Evolutionary conservation across 2,113 vertebrate species (phyloP).

Genomic region (Furnarius figulus): DNA sequence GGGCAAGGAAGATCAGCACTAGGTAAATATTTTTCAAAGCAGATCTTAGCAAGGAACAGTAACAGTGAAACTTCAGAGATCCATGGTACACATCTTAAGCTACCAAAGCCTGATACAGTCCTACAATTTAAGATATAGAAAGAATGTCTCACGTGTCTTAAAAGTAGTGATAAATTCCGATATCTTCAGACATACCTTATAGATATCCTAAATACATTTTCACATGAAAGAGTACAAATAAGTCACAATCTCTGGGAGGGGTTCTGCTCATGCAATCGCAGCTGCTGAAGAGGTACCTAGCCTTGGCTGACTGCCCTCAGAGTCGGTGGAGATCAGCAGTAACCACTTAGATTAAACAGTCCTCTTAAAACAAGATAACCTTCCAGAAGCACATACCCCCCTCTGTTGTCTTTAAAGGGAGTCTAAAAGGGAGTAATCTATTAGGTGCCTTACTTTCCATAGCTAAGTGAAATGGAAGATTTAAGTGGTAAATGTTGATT

Average conservation of each 20-base stretch:
- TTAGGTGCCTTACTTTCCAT: neutral
- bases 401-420: neutral
- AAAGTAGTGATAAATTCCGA: neutral
- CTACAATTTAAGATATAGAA: neutral
- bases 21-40: neutral
- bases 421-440: neutral
- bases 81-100: neutral
- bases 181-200: neutral
- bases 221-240: neutral
- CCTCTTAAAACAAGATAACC: neutral
- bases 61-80: neutral
- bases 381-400: neutral
- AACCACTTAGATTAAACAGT: neutral
- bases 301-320: neutral
- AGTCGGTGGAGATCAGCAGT: neutral
- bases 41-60: neutral
- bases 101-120: neutral
- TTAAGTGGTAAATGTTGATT: neutral
- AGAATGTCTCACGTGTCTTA: neutral
- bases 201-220: neutral
- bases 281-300: neutral
- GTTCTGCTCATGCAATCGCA: neutral
- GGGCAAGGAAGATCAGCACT: neutral
- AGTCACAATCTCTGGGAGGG: fast-evolving
- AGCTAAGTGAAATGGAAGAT: neutral